Percentiles rank a stretch among this genome's conserved stretches.
Conservation (phyloP, 2,113 vertebrate genomes). For the Dasyprocta punctata region DNA sequence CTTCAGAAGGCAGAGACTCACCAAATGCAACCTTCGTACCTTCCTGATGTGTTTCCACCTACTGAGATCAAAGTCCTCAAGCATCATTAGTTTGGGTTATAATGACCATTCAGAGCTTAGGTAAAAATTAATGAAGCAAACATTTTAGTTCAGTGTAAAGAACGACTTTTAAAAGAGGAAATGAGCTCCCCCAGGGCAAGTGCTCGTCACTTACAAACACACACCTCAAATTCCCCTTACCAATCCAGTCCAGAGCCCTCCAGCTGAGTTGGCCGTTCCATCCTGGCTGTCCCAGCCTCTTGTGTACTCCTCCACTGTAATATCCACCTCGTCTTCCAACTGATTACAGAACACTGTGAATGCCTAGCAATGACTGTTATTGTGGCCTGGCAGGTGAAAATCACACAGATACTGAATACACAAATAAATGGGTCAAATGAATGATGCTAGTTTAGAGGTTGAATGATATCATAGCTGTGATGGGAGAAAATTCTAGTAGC, state of each 20-base stretch:
- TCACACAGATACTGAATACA: background rate
- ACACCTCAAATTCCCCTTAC: constrained; percentile 38
- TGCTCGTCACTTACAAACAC: background rate
- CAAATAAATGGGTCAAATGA: background rate
- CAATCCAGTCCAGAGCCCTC: background rate
- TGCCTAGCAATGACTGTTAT: background rate
- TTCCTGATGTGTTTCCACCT: constrained; percentile 54
- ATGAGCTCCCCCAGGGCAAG: constrained; percentile 50
- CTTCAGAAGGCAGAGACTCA: background rate
- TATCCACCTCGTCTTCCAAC: background rate
- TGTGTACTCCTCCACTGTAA: background rate
- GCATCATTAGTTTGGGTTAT: constrained; percentile 37
- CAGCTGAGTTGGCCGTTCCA: background rate
- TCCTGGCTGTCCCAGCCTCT: background rate
- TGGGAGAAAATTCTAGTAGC: constrained; percentile 1
- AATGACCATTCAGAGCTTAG: constrained; percentile 47
- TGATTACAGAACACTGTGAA: background rate
- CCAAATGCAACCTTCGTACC: constrained; percentile 15
- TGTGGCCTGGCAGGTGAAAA: background rate
- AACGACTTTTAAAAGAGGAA: constrained; percentile 71
- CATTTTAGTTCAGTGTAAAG: constrained; percentile 32
- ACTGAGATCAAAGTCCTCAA: constrained; percentile 70
- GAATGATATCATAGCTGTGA: background rate
- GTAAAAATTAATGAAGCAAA: constrained; percentile 72
- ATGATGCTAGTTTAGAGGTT: background rate